phyloP scores from a whole-genome alignment of 1,140 invertebrate species.

The Triops cancriformis region DNA sequence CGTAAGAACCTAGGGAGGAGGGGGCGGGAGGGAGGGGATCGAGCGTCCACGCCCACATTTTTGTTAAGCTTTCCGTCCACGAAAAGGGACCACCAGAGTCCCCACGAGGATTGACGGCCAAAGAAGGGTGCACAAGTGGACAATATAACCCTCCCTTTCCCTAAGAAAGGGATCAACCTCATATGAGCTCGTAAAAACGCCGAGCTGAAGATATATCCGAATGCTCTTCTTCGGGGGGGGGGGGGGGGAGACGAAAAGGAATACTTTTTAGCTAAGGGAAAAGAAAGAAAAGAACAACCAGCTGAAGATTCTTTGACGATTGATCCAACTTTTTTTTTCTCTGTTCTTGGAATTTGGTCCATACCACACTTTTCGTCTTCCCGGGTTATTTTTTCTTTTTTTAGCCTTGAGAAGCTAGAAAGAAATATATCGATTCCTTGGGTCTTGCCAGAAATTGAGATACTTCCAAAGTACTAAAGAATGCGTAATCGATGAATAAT shows the following conservation, averaged over 20 bases:
- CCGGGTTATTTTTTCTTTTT: neutral
- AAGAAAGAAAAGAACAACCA: neutral
- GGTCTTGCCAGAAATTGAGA: no score
- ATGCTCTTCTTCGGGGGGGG: neutral
- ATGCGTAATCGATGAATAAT: no score
- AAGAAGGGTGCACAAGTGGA: neutral
- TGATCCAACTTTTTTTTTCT: neutral
- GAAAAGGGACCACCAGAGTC: neutral
- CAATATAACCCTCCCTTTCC: neutral
- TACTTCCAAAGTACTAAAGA: no score
- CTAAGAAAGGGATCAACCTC: neutral
- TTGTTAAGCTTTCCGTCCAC: neutral
- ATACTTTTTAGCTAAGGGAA: neutral
- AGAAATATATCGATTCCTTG: no score
- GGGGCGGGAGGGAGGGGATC: neutral
- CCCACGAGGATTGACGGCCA: neutral
- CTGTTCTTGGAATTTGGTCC: neutral
- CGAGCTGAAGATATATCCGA: neutral
- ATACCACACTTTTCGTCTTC: neutral
- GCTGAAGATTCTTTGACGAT: neutral
- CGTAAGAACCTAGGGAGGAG: neutral
- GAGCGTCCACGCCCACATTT: neutral
- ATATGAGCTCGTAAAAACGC: conserved; percentile 7
- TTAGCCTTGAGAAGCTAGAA: no score
- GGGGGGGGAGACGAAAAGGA: no score